Evolutionary conservation across 1,140 invertebrate genomes (phyloP), one percentile per base, ranked within the genome.

Genomic region (Lepidurus packardi): DNA sequence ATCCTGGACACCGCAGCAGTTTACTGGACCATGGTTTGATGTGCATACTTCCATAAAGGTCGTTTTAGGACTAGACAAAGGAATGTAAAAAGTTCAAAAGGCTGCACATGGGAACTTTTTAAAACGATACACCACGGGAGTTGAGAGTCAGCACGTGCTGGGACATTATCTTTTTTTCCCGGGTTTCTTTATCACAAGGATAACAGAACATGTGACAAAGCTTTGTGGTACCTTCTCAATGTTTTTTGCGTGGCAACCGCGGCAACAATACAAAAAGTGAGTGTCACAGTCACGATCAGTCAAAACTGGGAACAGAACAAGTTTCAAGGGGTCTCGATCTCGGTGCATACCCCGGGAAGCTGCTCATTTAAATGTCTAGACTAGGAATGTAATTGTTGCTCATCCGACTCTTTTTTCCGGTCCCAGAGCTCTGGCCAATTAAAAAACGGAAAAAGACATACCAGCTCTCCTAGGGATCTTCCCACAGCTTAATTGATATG

Each of bases 351-450:
- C 34, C 34, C 34, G 53, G 53, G 53, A 65, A 65, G 53, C 53
- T 65, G 6, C 53, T 65, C 53, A 16, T 65, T 65, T 65, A 65
- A 21, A 65, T 13, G 53, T 65, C 53, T 65, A 65, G 53, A 65
- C 53, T 34, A 34, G 34, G 34, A 34, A 34, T 34, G 34, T 34
- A 34, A 34, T 34, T 34, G 34, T 34, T 34, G 34, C 34, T 34
- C 3, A 4, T 34, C 34, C 34, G 34, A 34, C 34, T 21, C n/a
- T 65, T 65, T 11, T 65, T 65, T 65, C 53, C 53, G 16, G 53
- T 21, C 53, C 16, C 3, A 7, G 16, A 65, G 53, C 21, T 65
- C 53, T 21, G 13, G 16, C 13, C 34, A 34, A 65, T 65, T 65
- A 65, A 47, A 65, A 34, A 34, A 34, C 3, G 34, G 3, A 34